Conservation (phyloP, 2,113 vertebrate species). For the Alectura lathami region DNA sequence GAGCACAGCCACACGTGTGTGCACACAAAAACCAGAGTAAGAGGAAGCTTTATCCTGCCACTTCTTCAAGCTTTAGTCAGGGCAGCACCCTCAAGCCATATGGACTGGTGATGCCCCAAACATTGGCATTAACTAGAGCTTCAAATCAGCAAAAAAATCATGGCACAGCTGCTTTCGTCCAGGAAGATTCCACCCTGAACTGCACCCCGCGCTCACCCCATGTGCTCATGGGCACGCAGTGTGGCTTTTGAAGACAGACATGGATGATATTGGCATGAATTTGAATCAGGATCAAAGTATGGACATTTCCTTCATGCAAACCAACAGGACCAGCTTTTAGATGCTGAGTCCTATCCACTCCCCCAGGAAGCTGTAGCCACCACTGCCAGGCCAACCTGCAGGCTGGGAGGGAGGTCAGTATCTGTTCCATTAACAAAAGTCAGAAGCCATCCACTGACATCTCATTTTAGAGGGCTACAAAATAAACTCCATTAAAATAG, state of each 20-base stretch:
- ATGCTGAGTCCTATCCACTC: background rate
- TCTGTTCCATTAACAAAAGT: background rate
- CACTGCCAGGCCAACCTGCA: background rate
- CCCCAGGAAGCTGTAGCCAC: background rate
- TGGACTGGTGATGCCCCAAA: background rate
- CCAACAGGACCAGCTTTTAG: background rate
- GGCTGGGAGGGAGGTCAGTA: background rate
- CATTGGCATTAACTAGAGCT: background rate
- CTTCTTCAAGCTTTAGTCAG: background rate
- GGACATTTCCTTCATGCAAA: background rate
- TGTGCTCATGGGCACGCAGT: accelerated
- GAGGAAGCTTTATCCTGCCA: background rate
- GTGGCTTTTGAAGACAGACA: background rate
- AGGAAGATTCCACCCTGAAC: background rate
- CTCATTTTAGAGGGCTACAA: background rate
- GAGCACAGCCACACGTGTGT: background rate
- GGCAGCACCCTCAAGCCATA: background rate
- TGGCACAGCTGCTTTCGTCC: background rate
- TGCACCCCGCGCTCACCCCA: background rate
- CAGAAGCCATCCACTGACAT: background rate
- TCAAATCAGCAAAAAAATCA: background rate
- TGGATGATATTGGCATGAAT: background rate
- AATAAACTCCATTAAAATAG: constrained; percentile 20
- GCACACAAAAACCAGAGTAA: background rate
- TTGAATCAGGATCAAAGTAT: background rate